Base-by-base conservation (phyloP, 2,888 invertebrate species). In the Stictocephala bisonia region DNA sequence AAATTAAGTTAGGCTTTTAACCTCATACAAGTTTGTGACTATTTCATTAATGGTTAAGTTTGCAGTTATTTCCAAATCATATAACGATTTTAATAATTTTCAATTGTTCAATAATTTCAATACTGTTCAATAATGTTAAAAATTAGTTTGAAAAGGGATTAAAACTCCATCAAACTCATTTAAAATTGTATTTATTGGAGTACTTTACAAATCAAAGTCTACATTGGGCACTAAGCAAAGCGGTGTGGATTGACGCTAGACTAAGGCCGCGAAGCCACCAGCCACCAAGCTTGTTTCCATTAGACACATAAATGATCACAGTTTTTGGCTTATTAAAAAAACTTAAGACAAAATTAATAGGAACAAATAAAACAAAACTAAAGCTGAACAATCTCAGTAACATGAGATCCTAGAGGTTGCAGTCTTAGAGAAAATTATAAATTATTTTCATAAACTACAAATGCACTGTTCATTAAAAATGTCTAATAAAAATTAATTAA, bases 171-270 rank as follows among this genome's bases (percentile, higher is more conserved):
- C n/a, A n/a, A n/a, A n/a, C n/a, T n/a, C 13, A 56, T 15, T 56
- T 56, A 29, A 64, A 40, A 41, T 64, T 6, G 41, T 60, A 60
- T 64, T 44, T 64, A 64, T 64, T 64, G 64, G 64, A 44, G 27
- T 44, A 44, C 24, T 11, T 44, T 40, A 64, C 64, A 44, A 27
- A 40, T 26, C 41, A 15, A 3, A 40, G 20, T n/a, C 22, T 15
- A 20, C 44, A 44, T 64, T 44, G 60, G 40, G 29, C 60, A 60
- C 64, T 44, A 64, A 64, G 64, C 64, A 64, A 64, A 64, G 64
- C 64, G 18, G 64, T 64, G 64, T 22, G 18, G 44, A n/a, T 60
- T 60, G 60, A 60, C 31, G 40, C 64, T 64, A 64, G 24, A 15
- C 64, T 60, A 11, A 44, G 44, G n/a, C 15, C 9, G 26, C n/a